Evolutionary conservation across 1,140 invertebrate species (phyloP), one percentile per base, ranked within the genome.

Genomic region (Cherax destructor): DNA sequence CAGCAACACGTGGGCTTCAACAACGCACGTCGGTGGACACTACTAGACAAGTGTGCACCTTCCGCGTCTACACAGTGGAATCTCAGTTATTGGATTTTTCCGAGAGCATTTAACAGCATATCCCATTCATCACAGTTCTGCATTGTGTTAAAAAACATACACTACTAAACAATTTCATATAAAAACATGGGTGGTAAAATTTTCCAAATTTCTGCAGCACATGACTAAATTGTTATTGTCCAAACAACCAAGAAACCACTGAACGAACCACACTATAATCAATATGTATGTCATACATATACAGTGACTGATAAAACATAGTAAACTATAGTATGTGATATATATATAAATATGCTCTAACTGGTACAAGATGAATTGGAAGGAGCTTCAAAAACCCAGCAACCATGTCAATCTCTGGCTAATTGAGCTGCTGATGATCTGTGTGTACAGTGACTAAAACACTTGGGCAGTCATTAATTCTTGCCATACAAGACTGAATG

Each of bases 271-370:
- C 83, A 85, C 83, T 61, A 85, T 85, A 80, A 80, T 80, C 79
- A 65, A 85, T 85, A 85, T 85, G 83, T 85, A 69, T 85, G 65
- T 65, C 83, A 85, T 85, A 85, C 83, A 85, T 85, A 85, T 72
- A 85, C 83, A 85, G 49, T 85, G 83, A 85, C 83, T 74, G 65
- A 85, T 85, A 69, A 85, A 85, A 85, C 65, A 50, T 74, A 74
- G 47, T 80, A 72, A 49, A 72, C 47, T 85, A 85, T 72, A 74
- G 65, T 85, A 85, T 69, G 65, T 74, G 65, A 72, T 85, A 85
- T 85, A 85, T 85, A 85, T 85, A 72, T 85, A 85, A 74, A 85
- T 85, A 85, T 85, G 83, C 65, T 85, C 83, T 74, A 85, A 85
- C 47, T 85, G 83, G 59, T 85, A 85, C 83, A 80, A 85, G 59